Evolutionary conservation across 2,113 vertebrate species (phyloP), one percentile per base, ranked within the genome.

Genomic region (Anolis carolinensis): DNA sequence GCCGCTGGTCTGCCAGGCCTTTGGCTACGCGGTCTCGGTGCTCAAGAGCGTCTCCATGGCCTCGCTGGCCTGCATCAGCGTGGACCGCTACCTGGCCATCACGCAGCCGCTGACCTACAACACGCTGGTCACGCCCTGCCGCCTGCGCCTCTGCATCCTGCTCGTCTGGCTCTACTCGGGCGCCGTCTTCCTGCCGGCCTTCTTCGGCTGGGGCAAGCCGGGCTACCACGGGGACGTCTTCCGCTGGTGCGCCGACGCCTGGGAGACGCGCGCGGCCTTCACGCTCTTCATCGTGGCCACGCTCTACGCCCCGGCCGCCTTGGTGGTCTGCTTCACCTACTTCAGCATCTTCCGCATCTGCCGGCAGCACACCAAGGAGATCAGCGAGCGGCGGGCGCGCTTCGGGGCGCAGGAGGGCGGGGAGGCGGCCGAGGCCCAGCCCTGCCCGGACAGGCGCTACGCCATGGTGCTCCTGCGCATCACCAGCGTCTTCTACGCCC

Each of bases 311-410:
- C 99, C 99, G 0, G 98, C 99, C 1, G 97, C 98, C 1, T 96
- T 98, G 76, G 97, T 96, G 0, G 97, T 99, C 87, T 99, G 99
- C 96, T 99, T 98, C 94, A 99, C 98, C 11, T 99, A 99, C 89
- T 98, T 96, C 94, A 98, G 98, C 95, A 99, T 99, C 94, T 99
- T 99, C 96, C 98, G 98, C 88, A 99, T 99, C 95, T 99, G 99
- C 95, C 97, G 97, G 65, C 98, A 99, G 92, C 99, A 99, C 95
- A 99, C 97, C 59, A 97, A 98, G 84, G 98, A 99, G 92, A 99
- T 99, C 95, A 98, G 97, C 62, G 96, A 99, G 92, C 96, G 98
- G 76, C 97, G 97, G 0, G 98, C 98, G 20, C 98, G 98, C 44
- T 99, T 99, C 94, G 97, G 97, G 92, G 97, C 97, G 21, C 97